Evolutionary conservation across 2,113 vertebrate species (phyloP), one percentile per base, ranked within the genome.

Genomic region (Chascanopsetta lugubris): DNA sequence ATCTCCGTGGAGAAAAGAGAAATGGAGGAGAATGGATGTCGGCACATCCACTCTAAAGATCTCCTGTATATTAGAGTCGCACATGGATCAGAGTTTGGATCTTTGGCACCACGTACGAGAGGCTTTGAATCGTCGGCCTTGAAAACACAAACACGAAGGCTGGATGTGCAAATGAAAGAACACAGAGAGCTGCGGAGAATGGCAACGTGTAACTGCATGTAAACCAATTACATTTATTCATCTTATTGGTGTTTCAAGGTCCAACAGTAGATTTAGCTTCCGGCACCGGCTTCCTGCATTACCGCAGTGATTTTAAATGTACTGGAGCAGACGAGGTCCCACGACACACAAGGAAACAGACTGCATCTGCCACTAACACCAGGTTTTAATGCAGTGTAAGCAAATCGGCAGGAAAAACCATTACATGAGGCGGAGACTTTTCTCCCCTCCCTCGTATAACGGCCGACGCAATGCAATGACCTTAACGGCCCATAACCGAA

Each of bases 341-440:
- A 56, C 3, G 24, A 54, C 3, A 53, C 60, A 60, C 9, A 61
- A 69, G 80, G 71, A 34, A 21, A 9, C 9, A 63, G 25, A 24
- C 43, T 32, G 22, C 59, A 83, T 68, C 8, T 51, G 43, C 72
- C 65, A 76, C 62, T 30, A 46, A 47, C 24, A 53, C 15, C 26
- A 8, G 40, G 20, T 48, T 77, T 76, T 82, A 77, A 75, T 84
- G 88, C 86, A 75, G 21, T 48, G 79, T 83, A 83, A 88, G 86
- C 79, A 88, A 82, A 88, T 80, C 70, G 70, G 30, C 56, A 63
- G 56, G 24, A 76, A 87, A 22, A 82, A 67, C 42, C 77, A 87
- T 75, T 80, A 78, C 45, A 80, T 49, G 21, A 81, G 59, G 61
- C 50, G 36, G 11, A 74, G 54, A 61, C 38, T 38, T 59, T 49